Conservation (phyloP, 2,888 invertebrate species). For the Caenorhabditis sp. region DNA sequence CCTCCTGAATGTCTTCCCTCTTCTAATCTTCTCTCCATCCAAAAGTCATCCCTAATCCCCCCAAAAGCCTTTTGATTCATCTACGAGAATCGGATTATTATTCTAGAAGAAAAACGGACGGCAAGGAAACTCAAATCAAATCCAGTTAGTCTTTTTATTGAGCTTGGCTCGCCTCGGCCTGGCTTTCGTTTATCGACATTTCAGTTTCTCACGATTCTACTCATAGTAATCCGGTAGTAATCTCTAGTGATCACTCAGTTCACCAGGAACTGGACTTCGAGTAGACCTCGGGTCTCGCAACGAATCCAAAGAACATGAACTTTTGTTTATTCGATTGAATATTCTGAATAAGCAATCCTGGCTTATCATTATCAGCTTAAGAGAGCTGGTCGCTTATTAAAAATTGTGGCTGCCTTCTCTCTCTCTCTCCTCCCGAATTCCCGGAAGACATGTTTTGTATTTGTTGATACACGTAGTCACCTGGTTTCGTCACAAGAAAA, state of each 20-base stretch:
- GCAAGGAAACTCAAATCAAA: no score
- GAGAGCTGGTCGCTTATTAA: background rate
- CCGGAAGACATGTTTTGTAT: background rate
- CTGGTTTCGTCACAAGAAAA: background rate
- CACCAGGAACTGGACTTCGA: no score
- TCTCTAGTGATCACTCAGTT: no score
- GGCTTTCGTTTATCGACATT: no score
- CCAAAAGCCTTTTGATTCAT: background rate
- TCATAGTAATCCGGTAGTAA: background rate
- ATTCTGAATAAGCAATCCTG: no score
- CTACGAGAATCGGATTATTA: constrained; percentile 10
- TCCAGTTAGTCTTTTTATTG: background rate
- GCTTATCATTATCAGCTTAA: no score
- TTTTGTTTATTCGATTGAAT: no score
- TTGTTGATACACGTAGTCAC: background rate
- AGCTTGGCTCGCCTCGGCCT: no score
- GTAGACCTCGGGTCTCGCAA: no score
- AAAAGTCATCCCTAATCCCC: background rate
- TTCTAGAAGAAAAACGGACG: background rate
- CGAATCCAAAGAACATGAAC: no score
- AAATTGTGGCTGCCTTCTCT: constrained; percentile 4
- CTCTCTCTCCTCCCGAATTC: no score
- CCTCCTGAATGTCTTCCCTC: no score
- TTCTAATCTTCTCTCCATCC: background rate
- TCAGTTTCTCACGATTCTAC: background rate